Evolutionary conservation across 1,140 invertebrate species (phyloP).

Genomic region (Drosophila mayri): DNA sequence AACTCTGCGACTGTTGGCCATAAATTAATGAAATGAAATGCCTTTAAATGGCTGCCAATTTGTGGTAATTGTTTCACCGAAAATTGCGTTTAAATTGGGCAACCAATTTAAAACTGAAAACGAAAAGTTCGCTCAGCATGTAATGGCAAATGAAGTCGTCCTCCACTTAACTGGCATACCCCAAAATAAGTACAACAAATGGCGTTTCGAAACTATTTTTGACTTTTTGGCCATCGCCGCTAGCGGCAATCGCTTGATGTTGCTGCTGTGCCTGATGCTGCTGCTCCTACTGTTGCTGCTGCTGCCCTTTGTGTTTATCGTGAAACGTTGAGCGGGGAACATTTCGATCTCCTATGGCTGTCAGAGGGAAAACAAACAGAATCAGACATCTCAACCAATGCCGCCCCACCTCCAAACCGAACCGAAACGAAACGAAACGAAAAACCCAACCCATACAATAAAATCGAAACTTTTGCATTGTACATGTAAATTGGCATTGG

Average conservation of each 20-base stretch:
- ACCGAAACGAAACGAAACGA: background rate
- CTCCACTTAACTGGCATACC: constrained; percentile 49
- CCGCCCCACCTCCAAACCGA: background rate
- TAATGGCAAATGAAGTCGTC: constrained; percentile 41
- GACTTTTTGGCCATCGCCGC: constrained; percentile 68
- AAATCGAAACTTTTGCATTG: constrained; percentile 83
- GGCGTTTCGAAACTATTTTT: constrained; percentile 78
- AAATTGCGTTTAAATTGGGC: constrained; percentile 3
- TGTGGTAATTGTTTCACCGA: background rate
- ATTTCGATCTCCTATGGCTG: constrained; percentile 63
- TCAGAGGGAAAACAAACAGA: constrained; percentile 79
- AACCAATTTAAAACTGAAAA: constrained; percentile 21
- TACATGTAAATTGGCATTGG: constrained; percentile 76
- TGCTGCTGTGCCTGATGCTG: constrained; percentile 33
- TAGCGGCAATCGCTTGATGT: constrained; percentile 42
- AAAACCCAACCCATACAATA: constrained; percentile 64
- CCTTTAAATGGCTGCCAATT: background rate
- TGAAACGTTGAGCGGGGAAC: constrained; percentile 13
- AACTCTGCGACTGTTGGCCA: background rate
- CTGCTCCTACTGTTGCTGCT: constrained; percentile 27
- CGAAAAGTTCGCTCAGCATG: constrained; percentile 32
- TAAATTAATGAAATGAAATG: constrained; percentile 3
- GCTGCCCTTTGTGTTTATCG: constrained; percentile 56
- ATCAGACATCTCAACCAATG: constrained; percentile 67
- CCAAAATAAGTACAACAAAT: constrained; percentile 72